Percentiles rank a stretch among this genome's conserved stretches.
Evolutionary conservation across 1,140 invertebrate genomes (phyloP).

Genomic region (Portunus trituberculatus): DNA sequence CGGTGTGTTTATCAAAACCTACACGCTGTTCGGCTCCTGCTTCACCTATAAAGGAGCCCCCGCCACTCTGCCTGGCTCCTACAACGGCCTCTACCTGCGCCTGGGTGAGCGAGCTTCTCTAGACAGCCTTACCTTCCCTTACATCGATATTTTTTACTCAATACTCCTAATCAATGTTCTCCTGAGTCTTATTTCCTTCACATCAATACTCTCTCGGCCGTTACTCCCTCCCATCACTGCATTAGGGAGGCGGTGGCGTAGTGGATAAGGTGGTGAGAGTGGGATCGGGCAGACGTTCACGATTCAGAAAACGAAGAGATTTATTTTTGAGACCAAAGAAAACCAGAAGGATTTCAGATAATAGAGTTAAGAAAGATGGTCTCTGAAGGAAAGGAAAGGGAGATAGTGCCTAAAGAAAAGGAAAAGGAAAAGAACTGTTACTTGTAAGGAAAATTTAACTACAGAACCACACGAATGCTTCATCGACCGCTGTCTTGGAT

Average conservation of each 20-base stretch:
- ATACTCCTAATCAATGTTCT: neutral
- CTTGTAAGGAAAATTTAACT: no score
- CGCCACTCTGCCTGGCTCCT: conserved; percentile 48
- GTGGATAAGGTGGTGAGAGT: no score
- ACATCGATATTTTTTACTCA: neutral
- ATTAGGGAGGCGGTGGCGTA: no score
- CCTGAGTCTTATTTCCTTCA: no score
- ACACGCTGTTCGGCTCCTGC: conserved; percentile 56
- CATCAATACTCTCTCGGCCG: neutral
- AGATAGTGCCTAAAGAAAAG: no score
- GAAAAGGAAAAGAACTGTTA: no score
- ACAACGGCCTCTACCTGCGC: conserved; percentile 58
- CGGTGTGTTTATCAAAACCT: conserved; percentile 15
- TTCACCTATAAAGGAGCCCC: conserved; percentile 35
- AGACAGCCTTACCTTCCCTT: neutral
- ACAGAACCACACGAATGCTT: neutral
- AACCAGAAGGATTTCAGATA: no score
- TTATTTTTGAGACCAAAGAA: no score
- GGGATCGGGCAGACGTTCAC: no score
- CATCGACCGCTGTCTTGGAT: neutral
- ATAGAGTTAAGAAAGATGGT: no score
- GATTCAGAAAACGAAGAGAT: no score
- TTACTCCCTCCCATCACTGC: neutral
- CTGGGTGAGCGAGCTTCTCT: neutral
- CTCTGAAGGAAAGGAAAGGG: no score